Conservation (phyloP, 1,140 invertebrate genomes). For the Aphelenchoides besseyi region DNA sequence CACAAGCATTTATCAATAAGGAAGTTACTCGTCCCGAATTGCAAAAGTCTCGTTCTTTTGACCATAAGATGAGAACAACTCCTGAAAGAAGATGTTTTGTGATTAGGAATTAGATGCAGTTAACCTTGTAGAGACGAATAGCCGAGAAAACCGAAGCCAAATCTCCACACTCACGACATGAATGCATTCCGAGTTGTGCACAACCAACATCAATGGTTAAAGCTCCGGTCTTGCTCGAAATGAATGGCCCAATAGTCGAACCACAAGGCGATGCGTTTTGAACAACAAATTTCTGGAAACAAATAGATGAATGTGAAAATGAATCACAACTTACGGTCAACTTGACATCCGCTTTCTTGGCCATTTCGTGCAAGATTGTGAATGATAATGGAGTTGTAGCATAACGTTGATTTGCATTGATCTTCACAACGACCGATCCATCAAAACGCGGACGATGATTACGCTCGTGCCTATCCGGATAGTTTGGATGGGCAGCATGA, state of each 20-base stretch:
- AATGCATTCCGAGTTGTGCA: slow-evolving; percentile 67
- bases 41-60: neutral
- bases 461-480: slow-evolving; percentile 61
- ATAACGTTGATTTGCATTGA: slow-evolving; percentile 67
- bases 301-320: neutral
- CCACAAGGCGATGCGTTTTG: slow-evolving; percentile 65
- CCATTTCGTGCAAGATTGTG: slow-evolving; percentile 65
- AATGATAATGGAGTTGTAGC: slow-evolving; percentile 65
- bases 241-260: slow-evolving; percentile 66
- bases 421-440: slow-evolving; percentile 65
- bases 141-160: slow-evolving; percentile 5
- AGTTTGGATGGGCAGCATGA: slow-evolving; percentile 67
- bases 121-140: slow-evolving; percentile 14
- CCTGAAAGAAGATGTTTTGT: neutral
- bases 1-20: neutral
- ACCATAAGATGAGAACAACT: neutral
- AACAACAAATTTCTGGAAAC: slow-evolving; percentile 65
- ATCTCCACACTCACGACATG: slow-evolving; percentile 63
- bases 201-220: slow-evolving; percentile 66
- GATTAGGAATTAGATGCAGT: neutral
- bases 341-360: slow-evolving; percentile 47
- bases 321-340: slow-evolving; percentile 38
- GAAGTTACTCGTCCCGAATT: neutral
- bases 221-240: slow-evolving; percentile 65
- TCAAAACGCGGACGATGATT: slow-evolving; percentile 57